A percentile compares a stretch with the other conserved stretches of the same genome.
Conservation (phyloP, 2,888 invertebrate genomes). For the Andrena trimmerana region DNA sequence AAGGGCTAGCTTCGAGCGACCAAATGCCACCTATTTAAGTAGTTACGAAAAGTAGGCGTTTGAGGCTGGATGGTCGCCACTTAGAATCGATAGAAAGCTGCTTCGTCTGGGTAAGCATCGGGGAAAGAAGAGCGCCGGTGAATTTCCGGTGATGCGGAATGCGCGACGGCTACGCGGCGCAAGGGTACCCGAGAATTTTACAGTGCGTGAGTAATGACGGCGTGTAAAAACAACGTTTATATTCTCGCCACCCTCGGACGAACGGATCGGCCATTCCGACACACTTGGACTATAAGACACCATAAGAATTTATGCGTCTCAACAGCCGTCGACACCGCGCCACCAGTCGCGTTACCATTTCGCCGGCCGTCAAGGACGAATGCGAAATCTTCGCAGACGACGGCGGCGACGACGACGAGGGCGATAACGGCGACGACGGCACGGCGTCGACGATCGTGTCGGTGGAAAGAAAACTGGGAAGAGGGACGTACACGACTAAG, state of each 20-base stretch:
- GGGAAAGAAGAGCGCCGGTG: not conserved
- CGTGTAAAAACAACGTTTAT: conserved; percentile 71
- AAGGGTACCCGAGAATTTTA: conserved; percentile 40
- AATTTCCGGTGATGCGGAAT: not conserved
- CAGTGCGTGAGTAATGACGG: conserved; percentile 65
- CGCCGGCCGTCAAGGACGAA: conserved; percentile 50
- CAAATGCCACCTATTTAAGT: conserved; percentile 25
- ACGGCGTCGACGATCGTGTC: conserved; percentile 5
- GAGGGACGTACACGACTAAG: not conserved
- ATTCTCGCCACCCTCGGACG: conserved; percentile 61
- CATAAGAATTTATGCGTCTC: conserved; percentile 70
- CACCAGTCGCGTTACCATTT: conserved; percentile 53
- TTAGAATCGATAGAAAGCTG: conserved; percentile 7
- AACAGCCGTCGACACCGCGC: conserved; percentile 42
- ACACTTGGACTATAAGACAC: conserved; percentile 66
- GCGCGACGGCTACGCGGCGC: not conserved
- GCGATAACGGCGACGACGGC: conserved; percentile 43
- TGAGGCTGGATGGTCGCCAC: not conserved
- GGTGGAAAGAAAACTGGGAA: not conserved
- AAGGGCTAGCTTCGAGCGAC: not conserved
- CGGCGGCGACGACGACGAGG: conserved; percentile 7
- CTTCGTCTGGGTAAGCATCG: not conserved
- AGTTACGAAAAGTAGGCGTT: conserved; percentile 20
- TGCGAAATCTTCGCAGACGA: conserved; percentile 51
- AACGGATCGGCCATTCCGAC: conserved; percentile 61